Evolutionary conservation across 2,797 vertebrate genomes (phyloP).

Genomic region (Sorex maritimensis): DNA sequence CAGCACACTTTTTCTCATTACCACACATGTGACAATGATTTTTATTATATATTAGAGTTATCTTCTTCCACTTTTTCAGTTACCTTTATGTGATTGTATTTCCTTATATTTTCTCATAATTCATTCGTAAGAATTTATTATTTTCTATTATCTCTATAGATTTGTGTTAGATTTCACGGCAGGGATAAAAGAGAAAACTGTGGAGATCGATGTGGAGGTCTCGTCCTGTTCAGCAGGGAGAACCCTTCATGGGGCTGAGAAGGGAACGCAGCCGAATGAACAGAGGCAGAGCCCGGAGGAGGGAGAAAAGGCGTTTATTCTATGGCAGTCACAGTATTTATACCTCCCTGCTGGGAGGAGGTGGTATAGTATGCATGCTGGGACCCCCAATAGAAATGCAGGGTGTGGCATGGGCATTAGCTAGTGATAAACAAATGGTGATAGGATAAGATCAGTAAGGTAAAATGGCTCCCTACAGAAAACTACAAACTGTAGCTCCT

Average conservation of each 20-base stretch:
- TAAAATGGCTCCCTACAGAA: neutral
- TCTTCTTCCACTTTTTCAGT: neutral
- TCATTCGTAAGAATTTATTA: neutral
- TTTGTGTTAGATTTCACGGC: neutral
- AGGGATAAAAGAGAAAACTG: neutral
- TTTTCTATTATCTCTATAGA: neutral
- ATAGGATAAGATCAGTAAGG: too few relatives aligned
- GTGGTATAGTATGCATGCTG: too few relatives aligned
- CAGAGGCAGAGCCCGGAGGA: too few relatives aligned
- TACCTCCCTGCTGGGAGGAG: too few relatives aligned
- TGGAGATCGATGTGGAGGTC: neutral
- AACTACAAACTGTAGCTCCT: neutral
- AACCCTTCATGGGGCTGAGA: too few relatives aligned
- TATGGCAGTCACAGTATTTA: too few relatives aligned
- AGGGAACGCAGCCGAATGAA: too few relatives aligned
- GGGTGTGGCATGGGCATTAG: too few relatives aligned
- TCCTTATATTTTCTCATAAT: neutral
- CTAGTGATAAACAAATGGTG: too few relatives aligned
- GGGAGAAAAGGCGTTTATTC: too few relatives aligned
- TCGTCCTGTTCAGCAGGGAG: too few relatives aligned
- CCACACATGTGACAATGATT: neutral
- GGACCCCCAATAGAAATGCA: too few relatives aligned
- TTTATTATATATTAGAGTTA: neutral
- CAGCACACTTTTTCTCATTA: neutral
- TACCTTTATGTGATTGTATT: slow-evolving; percentile 3